Evolutionary conservation across 2,797 vertebrate species (phyloP).

Genomic region (Sciurus carolinensis): DNA sequence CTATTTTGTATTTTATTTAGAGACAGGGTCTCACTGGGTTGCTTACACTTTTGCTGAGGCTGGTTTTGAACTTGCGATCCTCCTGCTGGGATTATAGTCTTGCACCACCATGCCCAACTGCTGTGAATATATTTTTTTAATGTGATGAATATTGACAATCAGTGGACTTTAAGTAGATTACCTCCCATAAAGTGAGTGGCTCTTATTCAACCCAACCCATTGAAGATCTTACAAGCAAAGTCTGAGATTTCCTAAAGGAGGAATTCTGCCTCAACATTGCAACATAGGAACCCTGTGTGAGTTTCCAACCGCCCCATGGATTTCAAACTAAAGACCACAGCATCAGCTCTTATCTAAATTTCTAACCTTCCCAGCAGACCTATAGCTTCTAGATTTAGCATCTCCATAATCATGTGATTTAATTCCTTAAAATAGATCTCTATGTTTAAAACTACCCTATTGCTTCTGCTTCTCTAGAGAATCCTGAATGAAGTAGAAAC

Average conservation of each 20-base stretch:
- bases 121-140: constrained; percentile 46
- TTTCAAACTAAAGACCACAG: not conserved
- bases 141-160: constrained; percentile 13
- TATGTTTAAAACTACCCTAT: not conserved
- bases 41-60: too few relatives aligned
- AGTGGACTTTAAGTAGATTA: constrained; percentile 25
- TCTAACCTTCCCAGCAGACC: not conserved
- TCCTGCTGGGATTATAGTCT: too few relatives aligned
- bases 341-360: not conserved
- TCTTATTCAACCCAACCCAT: not conserved
- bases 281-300: not conserved
- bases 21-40: too few relatives aligned
- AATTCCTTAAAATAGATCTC: constrained; percentile 12
- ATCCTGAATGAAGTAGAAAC: not conserved
- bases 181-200: not conserved
- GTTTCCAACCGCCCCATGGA: not conserved
- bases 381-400: not conserved
- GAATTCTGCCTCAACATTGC: not conserved
- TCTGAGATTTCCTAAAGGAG: not conserved
- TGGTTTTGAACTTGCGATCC: too few relatives aligned
- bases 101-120: too few relatives aligned
- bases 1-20: too few relatives aligned
- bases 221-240: constrained; percentile 4
- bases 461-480: not conserved
- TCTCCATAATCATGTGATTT: not conserved